phyloP scores from a whole-genome alignment of 2,113 vertebrate genomes.

The Mohoua ochrocephala region DNA sequence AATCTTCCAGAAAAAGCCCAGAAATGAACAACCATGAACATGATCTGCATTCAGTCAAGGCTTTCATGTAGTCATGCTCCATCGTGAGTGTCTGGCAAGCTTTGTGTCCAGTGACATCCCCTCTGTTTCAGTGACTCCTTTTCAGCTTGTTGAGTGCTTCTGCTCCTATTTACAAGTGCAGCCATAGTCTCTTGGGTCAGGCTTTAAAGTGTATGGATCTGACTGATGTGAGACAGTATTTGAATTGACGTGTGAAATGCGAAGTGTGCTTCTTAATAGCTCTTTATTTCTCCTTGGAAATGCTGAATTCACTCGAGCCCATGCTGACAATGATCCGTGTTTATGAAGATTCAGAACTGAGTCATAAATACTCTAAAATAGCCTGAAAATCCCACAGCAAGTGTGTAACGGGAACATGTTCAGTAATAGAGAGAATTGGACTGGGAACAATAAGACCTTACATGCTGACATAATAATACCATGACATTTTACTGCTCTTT shows the following conservation, averaged over 20 bases:
- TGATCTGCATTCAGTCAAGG: background rate
- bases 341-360: constrained; percentile 1
- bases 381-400: background rate
- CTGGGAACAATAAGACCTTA: background rate
- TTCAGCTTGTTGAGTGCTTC: background rate
- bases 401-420: background rate
- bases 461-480: background rate
- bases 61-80: background rate
- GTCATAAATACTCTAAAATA: background rate
- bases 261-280: background rate
- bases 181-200: background rate
- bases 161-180: background rate
- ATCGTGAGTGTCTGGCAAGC: background rate
- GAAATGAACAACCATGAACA: background rate
- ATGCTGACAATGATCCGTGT: background rate
- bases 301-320: background rate
- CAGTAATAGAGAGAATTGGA: background rate
- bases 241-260: background rate
- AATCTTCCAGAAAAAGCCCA: background rate
- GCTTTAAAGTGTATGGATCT: background rate
- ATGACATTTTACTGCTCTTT: background rate
- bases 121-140: background rate
- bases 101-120: background rate
- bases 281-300: constrained; percentile 15
- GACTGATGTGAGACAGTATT: background rate